Percentiles rank a stretch among this genome's conserved stretches.
These are phyloP conservation scores for Gallinago jamesoni DNA, from an alignment of 2,113 vertebrate genomes.

Conservation along the genomic window DNA sequence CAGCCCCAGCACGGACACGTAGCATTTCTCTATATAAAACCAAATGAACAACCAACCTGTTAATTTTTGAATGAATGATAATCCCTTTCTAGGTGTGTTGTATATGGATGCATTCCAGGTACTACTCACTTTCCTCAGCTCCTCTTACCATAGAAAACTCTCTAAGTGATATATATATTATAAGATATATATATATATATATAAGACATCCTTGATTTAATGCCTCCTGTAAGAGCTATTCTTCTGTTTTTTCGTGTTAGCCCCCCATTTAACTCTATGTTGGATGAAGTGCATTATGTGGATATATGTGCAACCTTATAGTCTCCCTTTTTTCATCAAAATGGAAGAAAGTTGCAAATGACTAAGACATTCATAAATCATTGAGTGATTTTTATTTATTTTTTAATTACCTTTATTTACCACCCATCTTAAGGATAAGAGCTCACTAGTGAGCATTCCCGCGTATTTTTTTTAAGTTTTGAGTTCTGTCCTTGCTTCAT, in stretches of 20 bases:
- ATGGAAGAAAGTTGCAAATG: not conserved
- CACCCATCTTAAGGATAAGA: not conserved
- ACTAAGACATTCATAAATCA: not conserved
- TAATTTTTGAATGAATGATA: not conserved
- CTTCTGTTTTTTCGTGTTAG: too few relatives aligned
- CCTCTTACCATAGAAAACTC: not conserved
- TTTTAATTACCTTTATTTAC: not conserved
- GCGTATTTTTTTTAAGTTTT: not conserved
- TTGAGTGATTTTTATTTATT: not conserved
- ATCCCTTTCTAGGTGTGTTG: not conserved
- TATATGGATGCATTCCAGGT: not conserved
- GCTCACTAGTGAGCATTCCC: not conserved
- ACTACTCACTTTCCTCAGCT: not conserved
- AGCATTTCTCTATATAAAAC: not conserved
- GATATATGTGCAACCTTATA: not conserved
- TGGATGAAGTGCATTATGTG: accelerated
- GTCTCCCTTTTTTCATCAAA: not conserved
- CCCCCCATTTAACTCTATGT: not conserved
- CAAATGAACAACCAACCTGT: not conserved
- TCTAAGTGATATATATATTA: not conserved
- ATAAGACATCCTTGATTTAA: not conserved
- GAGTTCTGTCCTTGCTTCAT: not conserved
- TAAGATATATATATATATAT: too few relatives aligned
- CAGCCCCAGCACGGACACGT: accelerated
- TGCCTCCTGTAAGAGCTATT: not conserved